Base-by-base conservation (phyloP, 1,140 invertebrate species). In the Sminthurides bifidus region DNA sequence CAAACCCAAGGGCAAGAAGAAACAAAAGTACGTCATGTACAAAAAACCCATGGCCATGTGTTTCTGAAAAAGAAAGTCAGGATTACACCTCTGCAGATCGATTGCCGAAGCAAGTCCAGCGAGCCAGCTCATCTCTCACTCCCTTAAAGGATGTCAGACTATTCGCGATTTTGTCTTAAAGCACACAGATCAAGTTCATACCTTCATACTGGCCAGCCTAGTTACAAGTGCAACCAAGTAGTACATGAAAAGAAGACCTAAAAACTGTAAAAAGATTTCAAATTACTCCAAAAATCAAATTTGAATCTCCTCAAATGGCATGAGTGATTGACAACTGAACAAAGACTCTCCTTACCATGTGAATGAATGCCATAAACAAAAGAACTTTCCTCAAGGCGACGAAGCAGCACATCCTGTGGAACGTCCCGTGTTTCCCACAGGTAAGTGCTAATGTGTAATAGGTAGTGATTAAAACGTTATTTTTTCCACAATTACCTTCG, bases 401-500 rank as follows among this genome's bases (percentile, higher is more conserved):
- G 44, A 48, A 48, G 44, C 44, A 48, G 30, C 44, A 48, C 44
- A 48, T 48, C 33, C 33, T 37, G 10, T 37, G 33, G 33, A 17
- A 37, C 12, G 12, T 12, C 12, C 10, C 12, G 33, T 37, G 33
- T 37, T 37, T 12, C 12, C 17, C 10, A 37, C 33, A 12, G 17
- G 17, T 37, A 12, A 37, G 17, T 37, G 17, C 10, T 17, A 17
- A 12, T 17, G 33, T 17, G 33, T 12, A 37, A 17, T 17, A 37
- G 10, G 17, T 17, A 37, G 10, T 12, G 33, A 37, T 37, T 12
- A 37, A 17, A 17, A 37, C 10, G 12, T 37, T 37, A 12, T 17
- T 12, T n/a, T n/a, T n/a, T n/a, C n/a, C n/a, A n/a, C n/a, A n/a
- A n/a, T n/a, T n/a, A n/a, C n/a, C n/a, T n/a, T n/a, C n/a, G n/a